Evolutionary conservation across 2,888 invertebrate species (phyloP).

Genomic region (Aspidiotus rigidus): DNA sequence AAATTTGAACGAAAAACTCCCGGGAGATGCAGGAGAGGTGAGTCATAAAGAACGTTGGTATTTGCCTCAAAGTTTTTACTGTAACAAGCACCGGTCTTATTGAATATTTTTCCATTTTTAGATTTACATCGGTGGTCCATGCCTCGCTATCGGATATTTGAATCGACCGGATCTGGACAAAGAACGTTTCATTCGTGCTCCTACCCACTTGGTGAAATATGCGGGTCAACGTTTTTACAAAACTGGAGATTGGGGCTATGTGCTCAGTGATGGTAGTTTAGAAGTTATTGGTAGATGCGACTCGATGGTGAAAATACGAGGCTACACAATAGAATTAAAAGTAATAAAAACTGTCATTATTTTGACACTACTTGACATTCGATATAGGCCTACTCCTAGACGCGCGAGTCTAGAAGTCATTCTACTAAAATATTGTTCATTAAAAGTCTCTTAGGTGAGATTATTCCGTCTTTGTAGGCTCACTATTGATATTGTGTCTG

Average conservation of each 20-base stretch:
- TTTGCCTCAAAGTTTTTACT: neutral
- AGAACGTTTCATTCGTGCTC: slow-evolving; percentile 37
- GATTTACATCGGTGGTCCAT: slow-evolving; percentile 39
- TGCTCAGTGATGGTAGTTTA: slow-evolving; percentile 38
- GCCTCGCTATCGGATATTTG: slow-evolving; percentile 39
- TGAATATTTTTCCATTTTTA: slow-evolving; percentile 14
- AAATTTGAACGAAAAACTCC: slow-evolving; percentile 36
- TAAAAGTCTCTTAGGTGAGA: too few relatives aligned
- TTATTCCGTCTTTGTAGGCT: neutral
- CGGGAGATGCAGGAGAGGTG: slow-evolving; percentile 39
- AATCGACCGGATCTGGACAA: slow-evolving; percentile 39
- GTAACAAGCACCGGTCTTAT: neutral
- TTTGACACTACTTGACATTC: too few relatives aligned
- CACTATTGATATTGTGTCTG: neutral
- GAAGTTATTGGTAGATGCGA: slow-evolving; percentile 39
- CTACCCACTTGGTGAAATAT: slow-evolving; percentile 34
- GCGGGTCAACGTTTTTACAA: slow-evolving; percentile 38
- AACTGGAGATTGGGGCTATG: slow-evolving; percentile 40
- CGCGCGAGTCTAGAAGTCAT: too few relatives aligned
- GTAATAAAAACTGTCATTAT: slow-evolving; percentile 26
- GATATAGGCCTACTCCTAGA: too few relatives aligned
- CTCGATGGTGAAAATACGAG: slow-evolving; percentile 40
- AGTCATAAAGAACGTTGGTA: neutral
- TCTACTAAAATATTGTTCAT: too few relatives aligned
- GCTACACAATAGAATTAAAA: slow-evolving; percentile 39